Percentiles rank a stretch among this genome's conserved stretches.
Conservation (phyloP, 2,888 invertebrate genomes). For the Subacronicta megacephala region DNA sequence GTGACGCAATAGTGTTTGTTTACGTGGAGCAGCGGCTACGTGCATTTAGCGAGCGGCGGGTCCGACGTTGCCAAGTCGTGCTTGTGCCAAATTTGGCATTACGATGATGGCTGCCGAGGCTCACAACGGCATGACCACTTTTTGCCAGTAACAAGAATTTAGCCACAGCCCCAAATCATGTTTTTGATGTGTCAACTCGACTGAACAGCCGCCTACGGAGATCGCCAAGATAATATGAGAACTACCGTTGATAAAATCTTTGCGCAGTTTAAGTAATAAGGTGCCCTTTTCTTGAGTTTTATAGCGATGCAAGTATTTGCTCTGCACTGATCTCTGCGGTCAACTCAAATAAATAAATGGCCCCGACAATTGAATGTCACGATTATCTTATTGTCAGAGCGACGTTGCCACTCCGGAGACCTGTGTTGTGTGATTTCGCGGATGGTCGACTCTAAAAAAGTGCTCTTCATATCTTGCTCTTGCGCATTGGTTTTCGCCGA, state of each 20-base stretch:
- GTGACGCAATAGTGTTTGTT: conserved; percentile 86
- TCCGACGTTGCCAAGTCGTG: conserved; percentile 83
- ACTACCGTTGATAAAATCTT: conserved; percentile 11
- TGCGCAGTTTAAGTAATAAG: background rate
- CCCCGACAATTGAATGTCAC: conserved; percentile 50
- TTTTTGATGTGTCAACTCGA: conserved; percentile 62
- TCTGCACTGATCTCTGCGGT: conserved; percentile 23
- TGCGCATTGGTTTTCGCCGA: conserved; percentile 63
- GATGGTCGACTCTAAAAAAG: conserved; percentile 66
- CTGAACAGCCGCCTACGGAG: conserved; percentile 43
- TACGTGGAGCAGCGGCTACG: conserved; percentile 77
- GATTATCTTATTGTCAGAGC: conserved; percentile 57
- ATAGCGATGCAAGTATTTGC: conserved; percentile 20
- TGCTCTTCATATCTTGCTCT: conserved; percentile 52
- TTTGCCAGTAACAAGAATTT: conserved; percentile 65
- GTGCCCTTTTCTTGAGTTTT: conserved; percentile 1
- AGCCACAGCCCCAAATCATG: conserved; percentile 61
- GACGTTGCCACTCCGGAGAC: conserved; percentile 54
- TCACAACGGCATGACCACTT: conserved; percentile 67
- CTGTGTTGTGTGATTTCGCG: conserved; percentile 58
- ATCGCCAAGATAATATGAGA: conserved; percentile 41
- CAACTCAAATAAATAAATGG: conserved; percentile 47
- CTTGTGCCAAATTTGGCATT: conserved; percentile 82
- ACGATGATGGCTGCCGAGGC: conserved; percentile 68
- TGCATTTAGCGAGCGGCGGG: conserved; percentile 68